phyloP scores from a whole-genome alignment of 2,113 vertebrate genomes.

The Amblyornis subalaris region DNA sequence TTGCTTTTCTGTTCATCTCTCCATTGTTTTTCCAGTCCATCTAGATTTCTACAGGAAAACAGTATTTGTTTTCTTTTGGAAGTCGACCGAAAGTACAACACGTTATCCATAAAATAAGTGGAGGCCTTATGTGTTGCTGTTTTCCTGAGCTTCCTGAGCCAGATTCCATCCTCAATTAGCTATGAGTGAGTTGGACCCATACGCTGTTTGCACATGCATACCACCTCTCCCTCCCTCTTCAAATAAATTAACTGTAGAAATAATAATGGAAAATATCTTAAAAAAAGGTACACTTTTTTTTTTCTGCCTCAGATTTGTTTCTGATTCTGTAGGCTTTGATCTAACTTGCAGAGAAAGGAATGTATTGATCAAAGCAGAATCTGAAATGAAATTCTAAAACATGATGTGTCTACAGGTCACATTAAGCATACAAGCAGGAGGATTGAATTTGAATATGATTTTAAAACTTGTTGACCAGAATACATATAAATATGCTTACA shows the following conservation, averaged over 20 bases:
- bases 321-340: not conserved
- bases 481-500: not conserved
- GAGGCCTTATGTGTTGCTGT: not conserved
- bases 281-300: not conserved
- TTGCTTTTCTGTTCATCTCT: slow-evolving; percentile 42
- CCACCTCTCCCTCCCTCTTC: not conserved
- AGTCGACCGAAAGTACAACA: not conserved
- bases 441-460: not conserved
- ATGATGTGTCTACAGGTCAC: not conserved
- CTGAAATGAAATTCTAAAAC: not conserved
- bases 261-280: not conserved
- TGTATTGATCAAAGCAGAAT: not conserved
- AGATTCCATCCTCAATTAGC: not conserved
- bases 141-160: not conserved
- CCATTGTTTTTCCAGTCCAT: not conserved
- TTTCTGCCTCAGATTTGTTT: not conserved
- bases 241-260: not conserved
- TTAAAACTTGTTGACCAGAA: not conserved
- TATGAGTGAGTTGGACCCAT: not conserved
- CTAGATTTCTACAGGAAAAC: not conserved
- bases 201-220: rapidly evolving
- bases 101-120: not conserved
- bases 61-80: not conserved
- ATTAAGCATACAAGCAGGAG: not conserved
- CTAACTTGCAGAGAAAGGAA: not conserved